A percentile compares a stretch with the other conserved stretches of the same genome.
Conservation (phyloP, 2,797 vertebrate species). For the Alcedo quadribrachys region DNA sequence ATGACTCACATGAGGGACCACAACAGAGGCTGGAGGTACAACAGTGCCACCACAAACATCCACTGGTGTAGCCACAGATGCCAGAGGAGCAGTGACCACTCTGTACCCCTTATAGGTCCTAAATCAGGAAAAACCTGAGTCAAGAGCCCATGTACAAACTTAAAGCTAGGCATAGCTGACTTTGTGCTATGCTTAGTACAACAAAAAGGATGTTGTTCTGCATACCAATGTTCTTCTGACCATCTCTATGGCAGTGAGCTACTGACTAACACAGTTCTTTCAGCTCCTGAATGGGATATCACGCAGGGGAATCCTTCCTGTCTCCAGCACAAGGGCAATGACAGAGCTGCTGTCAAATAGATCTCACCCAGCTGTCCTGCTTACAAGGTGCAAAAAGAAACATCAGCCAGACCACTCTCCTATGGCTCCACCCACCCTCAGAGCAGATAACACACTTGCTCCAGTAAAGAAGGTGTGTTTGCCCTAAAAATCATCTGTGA, state of each 20-base stretch:
- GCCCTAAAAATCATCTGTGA: background rate
- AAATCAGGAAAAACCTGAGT: background rate
- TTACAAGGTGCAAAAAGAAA: background rate
- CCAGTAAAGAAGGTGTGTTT: background rate
- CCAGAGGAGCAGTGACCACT: background rate
- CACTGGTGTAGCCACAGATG: fast-evolving
- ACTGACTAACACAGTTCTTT: background rate
- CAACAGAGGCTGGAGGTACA: background rate
- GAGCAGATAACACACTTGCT: background rate
- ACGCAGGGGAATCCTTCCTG: background rate
- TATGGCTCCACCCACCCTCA: background rate
- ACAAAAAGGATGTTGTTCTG: background rate
- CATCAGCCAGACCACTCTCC: background rate
- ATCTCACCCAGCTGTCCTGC: background rate
- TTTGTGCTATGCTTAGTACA: background rate
- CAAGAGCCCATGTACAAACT: background rate
- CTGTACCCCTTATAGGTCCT: background rate
- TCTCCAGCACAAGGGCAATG: background rate
- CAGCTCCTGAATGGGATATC: background rate
- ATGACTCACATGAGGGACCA: background rate
- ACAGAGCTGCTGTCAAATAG: background rate
- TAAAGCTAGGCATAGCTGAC: background rate
- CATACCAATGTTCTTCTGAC: background rate
- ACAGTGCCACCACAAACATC: background rate
- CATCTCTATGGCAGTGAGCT: background rate